Conservation (phyloP, 2,797 vertebrate genomes). For the Smutsia temminckii region DNA sequence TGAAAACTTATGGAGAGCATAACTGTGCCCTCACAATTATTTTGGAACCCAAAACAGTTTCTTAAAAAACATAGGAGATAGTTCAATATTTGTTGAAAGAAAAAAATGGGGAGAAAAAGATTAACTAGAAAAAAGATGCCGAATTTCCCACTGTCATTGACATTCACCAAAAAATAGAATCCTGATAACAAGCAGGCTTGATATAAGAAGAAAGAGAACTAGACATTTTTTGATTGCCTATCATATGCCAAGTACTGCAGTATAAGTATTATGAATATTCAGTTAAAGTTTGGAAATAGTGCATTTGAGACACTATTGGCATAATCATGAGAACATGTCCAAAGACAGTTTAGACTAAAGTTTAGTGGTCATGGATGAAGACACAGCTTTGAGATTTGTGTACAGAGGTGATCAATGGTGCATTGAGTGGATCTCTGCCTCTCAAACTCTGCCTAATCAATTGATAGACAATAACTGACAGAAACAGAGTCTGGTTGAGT, state of each 20-base stretch:
- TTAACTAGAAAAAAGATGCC: not conserved
- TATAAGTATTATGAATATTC: conserved; percentile 8
- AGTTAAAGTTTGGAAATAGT: not conserved
- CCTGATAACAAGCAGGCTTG: not conserved
- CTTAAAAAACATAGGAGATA: not conserved
- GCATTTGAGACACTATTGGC: not conserved
- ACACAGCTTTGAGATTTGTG: not conserved
- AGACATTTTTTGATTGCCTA: not conserved
- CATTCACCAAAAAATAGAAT: not conserved
- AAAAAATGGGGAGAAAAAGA: not conserved
- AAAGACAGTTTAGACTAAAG: not conserved
- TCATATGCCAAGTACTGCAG: not conserved
- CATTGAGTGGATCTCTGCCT: not conserved
- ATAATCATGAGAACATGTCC: not conserved
- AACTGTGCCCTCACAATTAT: not conserved
- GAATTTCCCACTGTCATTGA: not conserved
- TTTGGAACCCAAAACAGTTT: not conserved
- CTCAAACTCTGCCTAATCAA: not conserved
- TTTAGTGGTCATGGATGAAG: not conserved
- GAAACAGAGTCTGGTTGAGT: not conserved
- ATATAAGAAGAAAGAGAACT: conserved; percentile 20
- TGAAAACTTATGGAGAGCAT: not conserved
- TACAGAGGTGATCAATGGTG: not conserved
- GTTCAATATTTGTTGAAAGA: not conserved
- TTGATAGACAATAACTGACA: not conserved